Percentiles rank a stretch among this genome's conserved stretches.
phyloP scores from a whole-genome alignment of 2,888 invertebrate species.

The Dicyrtomina minuta region DNA sequence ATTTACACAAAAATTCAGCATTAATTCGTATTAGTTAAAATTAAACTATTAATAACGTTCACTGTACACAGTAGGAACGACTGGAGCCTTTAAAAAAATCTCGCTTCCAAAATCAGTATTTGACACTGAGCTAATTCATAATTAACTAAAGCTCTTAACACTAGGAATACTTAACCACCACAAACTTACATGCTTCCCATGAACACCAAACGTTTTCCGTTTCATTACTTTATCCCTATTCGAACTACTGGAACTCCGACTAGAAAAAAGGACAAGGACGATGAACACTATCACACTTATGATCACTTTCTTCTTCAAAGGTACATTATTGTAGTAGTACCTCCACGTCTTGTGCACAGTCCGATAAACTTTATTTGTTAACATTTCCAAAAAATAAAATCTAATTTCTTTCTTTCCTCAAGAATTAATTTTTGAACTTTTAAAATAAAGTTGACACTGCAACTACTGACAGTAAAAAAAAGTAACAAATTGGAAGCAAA shows the following conservation, averaged over 20 bases:
- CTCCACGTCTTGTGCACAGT: conserved; percentile 13
- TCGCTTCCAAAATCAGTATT: too few species aligned
- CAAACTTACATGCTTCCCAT: conserved; percentile 53
- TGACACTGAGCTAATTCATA: too few species aligned
- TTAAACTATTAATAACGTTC: conserved; percentile 3
- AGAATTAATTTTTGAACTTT: too few species aligned
- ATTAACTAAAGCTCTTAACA: too few species aligned
- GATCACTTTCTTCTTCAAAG: neutral
- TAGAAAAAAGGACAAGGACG: conserved; percentile 13
- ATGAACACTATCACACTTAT: conserved; percentile 7
- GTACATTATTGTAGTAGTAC: conserved; percentile 10
- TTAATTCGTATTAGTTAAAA: conserved; percentile 2
- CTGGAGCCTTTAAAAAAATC: too few species aligned
- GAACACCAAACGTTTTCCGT: conserved; percentile 47
- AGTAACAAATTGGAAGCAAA: too few species aligned
- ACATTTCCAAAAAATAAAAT: conserved; percentile 3
- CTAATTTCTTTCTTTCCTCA: too few species aligned
- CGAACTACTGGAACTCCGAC: conserved; percentile 10
- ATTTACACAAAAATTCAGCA: neutral
- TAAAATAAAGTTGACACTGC: too few species aligned
- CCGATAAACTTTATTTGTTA: conserved; percentile 9
- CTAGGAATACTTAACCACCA: too few species aligned
- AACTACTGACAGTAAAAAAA: too few species aligned
- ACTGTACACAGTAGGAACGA: too few species aligned
- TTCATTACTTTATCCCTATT: neutral